Conservation (phyloP, 2,888 invertebrate species). For the Cryptocephalus moraei region DNA sequence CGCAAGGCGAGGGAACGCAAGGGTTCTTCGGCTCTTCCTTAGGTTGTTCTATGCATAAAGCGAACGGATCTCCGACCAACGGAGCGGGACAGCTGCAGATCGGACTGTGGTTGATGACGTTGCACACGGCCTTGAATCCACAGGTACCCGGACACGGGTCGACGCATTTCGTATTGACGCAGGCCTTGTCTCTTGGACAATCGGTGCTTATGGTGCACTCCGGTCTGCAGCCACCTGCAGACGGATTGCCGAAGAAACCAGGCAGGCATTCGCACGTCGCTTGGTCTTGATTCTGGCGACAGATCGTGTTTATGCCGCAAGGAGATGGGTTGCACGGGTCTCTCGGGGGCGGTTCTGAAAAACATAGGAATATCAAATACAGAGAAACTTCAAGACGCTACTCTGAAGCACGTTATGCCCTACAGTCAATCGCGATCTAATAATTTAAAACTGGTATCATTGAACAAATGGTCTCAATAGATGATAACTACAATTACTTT, state of each 20-base stretch:
- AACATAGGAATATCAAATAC: not conserved
- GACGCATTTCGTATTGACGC: slow-evolving; percentile 67
- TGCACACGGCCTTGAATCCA: slow-evolving; percentile 66
- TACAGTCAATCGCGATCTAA: too few relatives aligned
- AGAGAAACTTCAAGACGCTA: too few relatives aligned
- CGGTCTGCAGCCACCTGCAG: slow-evolving; percentile 61
- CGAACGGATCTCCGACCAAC: slow-evolving; percentile 73
- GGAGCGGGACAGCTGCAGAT: slow-evolving; percentile 69
- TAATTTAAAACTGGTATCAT: too few relatives aligned
- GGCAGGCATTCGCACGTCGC: slow-evolving; percentile 67
- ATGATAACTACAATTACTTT: too few relatives aligned
- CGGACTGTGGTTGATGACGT: slow-evolving; percentile 74
- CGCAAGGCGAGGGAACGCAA: slow-evolving; percentile 79
- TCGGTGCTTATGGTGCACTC: slow-evolving; percentile 78
- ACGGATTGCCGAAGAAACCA: slow-evolving; percentile 64
- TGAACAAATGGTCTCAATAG: too few relatives aligned
- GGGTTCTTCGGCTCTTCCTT: slow-evolving; percentile 48
- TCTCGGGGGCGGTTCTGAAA: slow-evolving; percentile 24
- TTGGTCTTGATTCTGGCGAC: slow-evolving; percentile 43
- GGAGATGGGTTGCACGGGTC: slow-evolving; percentile 50
- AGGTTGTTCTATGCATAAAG: slow-evolving; percentile 47
- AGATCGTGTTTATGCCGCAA: slow-evolving; percentile 70
- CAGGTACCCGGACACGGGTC: slow-evolving; percentile 76
- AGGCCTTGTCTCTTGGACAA: slow-evolving; percentile 63
- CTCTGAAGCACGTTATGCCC: too few relatives aligned